Evolutionary conservation across 1,140 invertebrate species (phyloP).

Genomic region (Lucilia cuprina): DNA sequence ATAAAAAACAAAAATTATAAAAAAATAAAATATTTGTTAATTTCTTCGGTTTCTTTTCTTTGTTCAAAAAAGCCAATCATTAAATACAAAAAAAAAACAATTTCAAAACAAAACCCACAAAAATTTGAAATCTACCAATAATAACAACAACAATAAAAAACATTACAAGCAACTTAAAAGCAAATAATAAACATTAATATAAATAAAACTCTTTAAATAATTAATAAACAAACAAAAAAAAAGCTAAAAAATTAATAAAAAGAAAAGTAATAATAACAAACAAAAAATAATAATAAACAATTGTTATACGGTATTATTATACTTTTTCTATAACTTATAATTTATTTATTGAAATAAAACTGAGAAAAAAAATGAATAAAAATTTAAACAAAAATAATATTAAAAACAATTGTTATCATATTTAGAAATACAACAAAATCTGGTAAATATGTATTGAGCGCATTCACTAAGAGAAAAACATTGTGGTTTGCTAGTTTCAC

Average conservation of each 20-base stretch:
- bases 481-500: too few relatives aligned
- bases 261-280: slow-evolving; percentile 40
- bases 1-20: neutral
- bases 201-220: slow-evolving; percentile 41
- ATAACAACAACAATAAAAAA: neutral
- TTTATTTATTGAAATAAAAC: slow-evolving; percentile 61
- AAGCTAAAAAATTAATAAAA: neutral
- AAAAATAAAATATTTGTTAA: neutral
- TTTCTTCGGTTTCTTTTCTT: slow-evolving; percentile 14
- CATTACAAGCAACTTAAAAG: slow-evolving; percentile 43
- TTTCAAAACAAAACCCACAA: slow-evolving; percentile 13
- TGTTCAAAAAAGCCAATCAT: slow-evolving; percentile 37
- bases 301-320: slow-evolving; percentile 63
- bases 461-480: too few relatives aligned
- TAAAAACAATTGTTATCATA: slow-evolving; percentile 11
- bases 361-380: slow-evolving; percentile 47
- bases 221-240: slow-evolving; percentile 32
- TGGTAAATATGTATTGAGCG: too few relatives aligned
- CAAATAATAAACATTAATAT: slow-evolving; percentile 34
- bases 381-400: slow-evolving; percentile 32
- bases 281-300: slow-evolving; percentile 50
- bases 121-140: slow-evolving; percentile 36
- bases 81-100: slow-evolving; percentile 39
- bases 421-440: too few relatives aligned
- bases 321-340: slow-evolving; percentile 63